A percentile compares a stretch with the other conserved stretches of the same genome.
Evolutionary conservation across 2,888 invertebrate species (phyloP).

Genomic region (Tribolium freemani): DNA sequence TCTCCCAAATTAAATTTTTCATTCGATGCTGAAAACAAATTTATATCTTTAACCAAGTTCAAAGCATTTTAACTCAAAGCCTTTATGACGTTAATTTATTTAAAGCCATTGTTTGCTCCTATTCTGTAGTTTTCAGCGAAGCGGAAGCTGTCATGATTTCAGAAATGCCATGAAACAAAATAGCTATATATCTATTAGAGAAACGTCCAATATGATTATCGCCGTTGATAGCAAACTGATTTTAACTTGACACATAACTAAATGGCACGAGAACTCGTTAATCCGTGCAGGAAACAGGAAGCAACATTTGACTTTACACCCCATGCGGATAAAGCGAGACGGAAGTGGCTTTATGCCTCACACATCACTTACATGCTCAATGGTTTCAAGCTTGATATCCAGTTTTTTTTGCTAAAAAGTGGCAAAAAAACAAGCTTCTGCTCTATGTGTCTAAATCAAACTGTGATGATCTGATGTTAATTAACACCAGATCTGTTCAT

Average conservation of each 20-base stretch:
- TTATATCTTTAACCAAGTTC: background rate
- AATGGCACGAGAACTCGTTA: conserved; percentile 27
- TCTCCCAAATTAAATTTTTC: background rate
- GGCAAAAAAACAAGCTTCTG: background rate
- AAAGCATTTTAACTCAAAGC: background rate
- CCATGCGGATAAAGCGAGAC: conserved; percentile 25
- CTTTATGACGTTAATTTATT: conserved; percentile 1
- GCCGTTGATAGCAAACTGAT: conserved; percentile 16
- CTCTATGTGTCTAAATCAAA: background rate
- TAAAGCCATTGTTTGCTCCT: conserved; percentile 8
- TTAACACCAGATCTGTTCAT: background rate
- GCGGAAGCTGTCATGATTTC: conserved; percentile 16
- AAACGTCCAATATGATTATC: conserved; percentile 16
- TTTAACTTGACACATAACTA: conserved; percentile 21
- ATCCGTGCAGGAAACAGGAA: conserved; percentile 34
- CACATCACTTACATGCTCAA: conserved; percentile 29
- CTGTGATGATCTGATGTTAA: background rate
- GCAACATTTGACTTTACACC: conserved; percentile 33
- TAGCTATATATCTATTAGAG: conserved; percentile 13
- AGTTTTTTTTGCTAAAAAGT: conserved; percentile 9
- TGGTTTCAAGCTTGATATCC: conserved; percentile 4
- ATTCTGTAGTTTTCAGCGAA: conserved; percentile 4
- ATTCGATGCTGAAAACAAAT: background rate
- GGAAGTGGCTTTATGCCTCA: conserved; percentile 33
- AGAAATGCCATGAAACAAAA: conserved; percentile 4